Base-by-base conservation (phyloP, 2,797 vertebrate species). In the Platyrinchus mystaceus region DNA sequence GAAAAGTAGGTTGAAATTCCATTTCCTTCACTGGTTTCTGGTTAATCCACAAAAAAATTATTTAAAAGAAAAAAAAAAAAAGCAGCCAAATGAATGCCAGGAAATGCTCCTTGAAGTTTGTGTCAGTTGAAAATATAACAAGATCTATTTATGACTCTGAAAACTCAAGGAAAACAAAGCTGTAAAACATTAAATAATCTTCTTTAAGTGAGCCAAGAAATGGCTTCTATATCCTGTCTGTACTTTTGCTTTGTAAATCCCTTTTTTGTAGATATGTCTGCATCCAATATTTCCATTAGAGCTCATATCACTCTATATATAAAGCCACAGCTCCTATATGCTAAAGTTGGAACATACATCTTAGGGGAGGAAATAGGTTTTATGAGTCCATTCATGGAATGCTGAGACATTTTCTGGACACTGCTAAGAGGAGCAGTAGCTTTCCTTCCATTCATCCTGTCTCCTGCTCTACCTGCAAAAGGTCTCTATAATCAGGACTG, bases 91-190 rank as follows among this genome's bases (percentile, higher is more conserved):
- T 34, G 22, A 77, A 22, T 46, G 6, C 19, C 60, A 19, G 22
- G 7, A 24, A 30, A 27, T 36, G 2, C 2, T 67, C 20, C 47
- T 43, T 43, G 62, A 46, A 1, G 0, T 3, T 66, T 53, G 9
- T 26, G 86, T n/a, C 27, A 24, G 7, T 21, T 58, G 39, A n/a
- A 86, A 66, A 27, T 71, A 63, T 71, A 67, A 7, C 3, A 67
- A 4, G 14, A 32, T 41, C 32, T 59, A 7, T 70, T 76, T 77
- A 19, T 63, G 36, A 11, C 22, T 59, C 4, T 20, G 55, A 43
- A 77, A 10, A 55, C 27, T 71, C 28, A 71, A 39, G 32, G 41
- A 59, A 70, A 59, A 20, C 10, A 67, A 63, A 87, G 17, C 10
- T 55, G 2, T 63, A 62, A 79, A 73, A 22, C 4, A 20, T 36